Conservation (phyloP, 2,113 vertebrate genomes). For the Colius striatus region DNA sequence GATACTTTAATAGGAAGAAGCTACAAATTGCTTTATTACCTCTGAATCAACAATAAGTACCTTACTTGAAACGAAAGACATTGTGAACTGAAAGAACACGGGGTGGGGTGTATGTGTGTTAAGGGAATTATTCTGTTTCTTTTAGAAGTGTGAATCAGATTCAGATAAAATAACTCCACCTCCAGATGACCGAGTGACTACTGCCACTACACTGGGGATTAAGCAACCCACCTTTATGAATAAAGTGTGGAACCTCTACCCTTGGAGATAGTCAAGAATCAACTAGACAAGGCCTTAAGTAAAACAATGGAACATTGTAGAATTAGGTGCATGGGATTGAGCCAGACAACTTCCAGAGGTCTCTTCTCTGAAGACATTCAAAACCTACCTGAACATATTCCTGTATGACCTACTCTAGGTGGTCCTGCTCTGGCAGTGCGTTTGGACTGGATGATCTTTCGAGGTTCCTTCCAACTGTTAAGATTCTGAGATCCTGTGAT, state of each 20-base stretch:
- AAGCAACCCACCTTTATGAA: neutral
- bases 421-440: too few species aligned
- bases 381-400: too few species aligned
- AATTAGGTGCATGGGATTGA: neutral
- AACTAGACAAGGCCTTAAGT: neutral
- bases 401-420: too few species aligned
- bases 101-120: rapidly evolving
- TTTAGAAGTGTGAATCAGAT: neutral
- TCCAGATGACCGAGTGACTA: neutral
- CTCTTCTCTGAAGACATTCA: too few species aligned
- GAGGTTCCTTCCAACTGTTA: too few species aligned
- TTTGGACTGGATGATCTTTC: too few species aligned
- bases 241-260: neutral
- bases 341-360: neutral
- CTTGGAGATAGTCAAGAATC: neutral
- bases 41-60: neutral
- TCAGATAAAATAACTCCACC: neutral
- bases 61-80: neutral
- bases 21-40: neutral
- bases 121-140: neutral
- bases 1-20: neutral
- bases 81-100: neutral
- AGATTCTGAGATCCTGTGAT: too few species aligned
- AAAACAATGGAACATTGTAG: neutral
- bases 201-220: neutral